Evolutionary conservation across 2,113 vertebrate species (phyloP), one percentile per base, ranked within the genome.

Genomic region (Anser cygnoides): DNA sequence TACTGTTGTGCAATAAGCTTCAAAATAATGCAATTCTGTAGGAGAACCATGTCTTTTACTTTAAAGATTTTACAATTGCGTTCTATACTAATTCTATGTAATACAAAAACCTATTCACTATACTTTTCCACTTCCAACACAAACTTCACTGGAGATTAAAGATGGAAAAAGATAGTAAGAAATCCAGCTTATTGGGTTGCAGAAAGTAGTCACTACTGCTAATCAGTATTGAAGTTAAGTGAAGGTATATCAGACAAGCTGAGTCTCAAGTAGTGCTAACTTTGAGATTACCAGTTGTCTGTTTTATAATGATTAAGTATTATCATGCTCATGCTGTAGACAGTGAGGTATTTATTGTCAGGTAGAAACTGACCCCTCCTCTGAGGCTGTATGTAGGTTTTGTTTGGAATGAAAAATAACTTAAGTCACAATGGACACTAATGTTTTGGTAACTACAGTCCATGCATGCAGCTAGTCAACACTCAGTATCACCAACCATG

Each of bases 11-110:
- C 55, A 52, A 88, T 22, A 54, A 39, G 50, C 31, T 10, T 77
- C 41, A 43, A 58, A 80, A 33, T 28, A 37, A 75, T 16, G 3
- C 16, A 15, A 1, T 41, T 71, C 6, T 28, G 13, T 39, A 33
- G 44, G 19, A 68, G 61, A 73, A 35, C 5, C 17, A 58, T n/a
- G 0, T 15, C 12, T 76, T 62, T 5, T 25, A 15, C 3, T 23
- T 4, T 37, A 19, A 54, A 41, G 4, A 2, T 9, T 4, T 20
- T 28, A 6, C 3, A 2, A 1, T 8, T 16, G 0, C 7, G 63
- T 61, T 90, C 49, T 33, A 4, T 63, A 9, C 6, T 66, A 10
- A 13, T 33, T 70, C 2, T 61, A 26, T 17, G 23, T 6, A 20
- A 8, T 17, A 9, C 33, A n/a, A 55, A 44, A 39, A 29, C 33